phyloP scores from a whole-genome alignment of 2,797 vertebrate species.

The Cryptoprocta ferox region DNA sequence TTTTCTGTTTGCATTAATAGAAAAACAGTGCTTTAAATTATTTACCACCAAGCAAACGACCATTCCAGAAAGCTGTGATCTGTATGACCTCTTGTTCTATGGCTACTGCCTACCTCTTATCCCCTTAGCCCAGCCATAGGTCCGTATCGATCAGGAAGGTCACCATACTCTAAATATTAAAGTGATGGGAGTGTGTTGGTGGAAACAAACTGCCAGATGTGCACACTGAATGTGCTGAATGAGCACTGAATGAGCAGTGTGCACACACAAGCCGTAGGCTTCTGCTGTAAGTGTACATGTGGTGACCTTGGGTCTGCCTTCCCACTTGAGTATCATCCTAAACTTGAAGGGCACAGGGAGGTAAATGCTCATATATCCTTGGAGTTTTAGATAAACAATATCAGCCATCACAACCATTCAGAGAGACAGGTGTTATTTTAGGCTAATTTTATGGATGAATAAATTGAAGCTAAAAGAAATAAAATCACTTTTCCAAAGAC shows the following conservation, averaged over 20 bases:
- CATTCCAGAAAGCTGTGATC: not conserved
- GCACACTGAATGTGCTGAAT: not conserved
- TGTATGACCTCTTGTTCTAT: not conserved
- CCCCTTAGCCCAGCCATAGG: not conserved
- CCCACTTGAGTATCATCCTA: not conserved
- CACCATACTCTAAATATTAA: not conserved
- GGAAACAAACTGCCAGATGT: not conserved
- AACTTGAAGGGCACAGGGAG: not conserved
- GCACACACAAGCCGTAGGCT: accelerated
- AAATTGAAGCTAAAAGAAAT: constrained; percentile 31
- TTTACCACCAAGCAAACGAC: not conserved
- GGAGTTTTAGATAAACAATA: not conserved
- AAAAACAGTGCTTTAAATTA: not conserved
- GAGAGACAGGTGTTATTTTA: not conserved
- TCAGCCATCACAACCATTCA: not conserved
- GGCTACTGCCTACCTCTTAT: not conserved
- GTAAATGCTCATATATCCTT: not conserved
- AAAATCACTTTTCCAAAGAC: constrained; percentile 17
- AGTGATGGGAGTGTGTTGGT: not conserved
- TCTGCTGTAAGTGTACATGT: accelerated
- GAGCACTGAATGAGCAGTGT: not conserved
- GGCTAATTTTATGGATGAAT: not conserved
- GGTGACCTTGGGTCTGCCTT: not conserved
- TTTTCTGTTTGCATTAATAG: not conserved
- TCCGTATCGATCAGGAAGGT: not conserved